Percentiles rank a stretch among this genome's conserved stretches.
Evolutionary conservation across 2,113 vertebrate species (phyloP).

Genomic region (Siniperca chuatsi): DNA sequence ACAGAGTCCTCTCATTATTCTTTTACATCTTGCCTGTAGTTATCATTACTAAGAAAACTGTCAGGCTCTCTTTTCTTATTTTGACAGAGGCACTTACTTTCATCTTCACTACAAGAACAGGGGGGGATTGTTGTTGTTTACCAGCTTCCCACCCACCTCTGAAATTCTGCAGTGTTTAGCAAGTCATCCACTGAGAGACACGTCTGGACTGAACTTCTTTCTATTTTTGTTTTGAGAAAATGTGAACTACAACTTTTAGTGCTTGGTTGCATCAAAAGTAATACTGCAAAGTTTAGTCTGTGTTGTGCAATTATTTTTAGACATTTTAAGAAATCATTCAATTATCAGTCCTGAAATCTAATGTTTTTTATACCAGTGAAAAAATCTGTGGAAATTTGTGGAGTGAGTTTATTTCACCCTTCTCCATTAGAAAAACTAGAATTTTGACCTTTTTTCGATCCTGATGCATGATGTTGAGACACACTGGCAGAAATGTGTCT

Average conservation of each 20-base stretch:
- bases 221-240: slow-evolving; percentile 22
- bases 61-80: slow-evolving; percentile 51
- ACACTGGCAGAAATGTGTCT: too few relatives aligned
- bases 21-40: slow-evolving; percentile 70
- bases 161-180: slow-evolving; percentile 50
- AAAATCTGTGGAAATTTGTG: neutral
- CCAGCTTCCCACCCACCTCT: slow-evolving; percentile 43
- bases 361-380: too few relatives aligned
- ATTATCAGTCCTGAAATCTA: neutral
- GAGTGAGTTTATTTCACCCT: neutral
- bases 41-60: slow-evolving; percentile 62
- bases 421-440: neutral
- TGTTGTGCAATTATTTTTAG: neutral
- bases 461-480: too few relatives aligned
- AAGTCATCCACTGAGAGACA: slow-evolving; percentile 35
- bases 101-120: slow-evolving; percentile 56
- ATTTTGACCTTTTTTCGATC: neutral
- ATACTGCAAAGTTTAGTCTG: neutral
- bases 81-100: slow-evolving; percentile 68
- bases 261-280: neutral
- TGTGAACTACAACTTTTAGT: neutral
- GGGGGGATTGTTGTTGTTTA: slow-evolving; percentile 55
- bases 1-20: slow-evolving; percentile 66
- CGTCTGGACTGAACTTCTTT: slow-evolving; percentile 30
- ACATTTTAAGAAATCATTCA: neutral